phyloP scores from a whole-genome alignment of 2,113 vertebrate genomes.

The Apteryx mantelli region DNA sequence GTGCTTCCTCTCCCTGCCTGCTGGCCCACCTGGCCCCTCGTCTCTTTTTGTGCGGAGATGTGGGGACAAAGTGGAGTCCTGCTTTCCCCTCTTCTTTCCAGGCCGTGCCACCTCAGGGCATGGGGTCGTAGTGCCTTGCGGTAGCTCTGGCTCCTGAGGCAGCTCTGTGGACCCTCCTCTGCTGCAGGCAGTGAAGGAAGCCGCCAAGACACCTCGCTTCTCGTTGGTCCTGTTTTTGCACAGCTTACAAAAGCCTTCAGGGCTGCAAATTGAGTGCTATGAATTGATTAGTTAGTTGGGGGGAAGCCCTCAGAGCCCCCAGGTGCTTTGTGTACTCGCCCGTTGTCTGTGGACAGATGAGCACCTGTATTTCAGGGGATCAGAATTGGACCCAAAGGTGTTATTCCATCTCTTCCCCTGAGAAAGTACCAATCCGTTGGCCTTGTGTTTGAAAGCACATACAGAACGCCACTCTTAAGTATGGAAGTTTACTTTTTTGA shows the following conservation, averaged over 20 bases:
- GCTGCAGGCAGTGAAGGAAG: neutral
- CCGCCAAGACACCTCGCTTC: neutral
- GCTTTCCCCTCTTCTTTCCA: neutral
- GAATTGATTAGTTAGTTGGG: neutral
- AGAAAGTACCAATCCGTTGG: rapidly evolving
- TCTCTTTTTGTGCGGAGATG: neutral
- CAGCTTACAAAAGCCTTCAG: neutral
- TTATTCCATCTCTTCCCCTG: neutral
- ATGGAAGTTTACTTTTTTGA: neutral
- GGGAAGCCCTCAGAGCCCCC: neutral
- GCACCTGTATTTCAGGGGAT: neutral
- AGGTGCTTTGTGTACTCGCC: neutral
- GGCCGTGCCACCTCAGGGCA: neutral
- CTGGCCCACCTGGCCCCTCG: neutral
- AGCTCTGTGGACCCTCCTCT: neutral
- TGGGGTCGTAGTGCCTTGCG: neutral
- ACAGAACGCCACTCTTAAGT: neutral
- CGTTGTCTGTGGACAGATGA: neutral
- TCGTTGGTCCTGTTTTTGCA: neutral
- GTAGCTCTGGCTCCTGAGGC: neutral
- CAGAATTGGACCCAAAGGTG: neutral
- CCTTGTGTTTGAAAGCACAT: neutral
- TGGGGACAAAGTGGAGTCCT: neutral
- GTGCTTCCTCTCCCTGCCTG: neutral
- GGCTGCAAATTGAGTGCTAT: neutral